phyloP scores from a whole-genome alignment of 1,140 invertebrate species.

The Heterodera schachtii region DNA sequence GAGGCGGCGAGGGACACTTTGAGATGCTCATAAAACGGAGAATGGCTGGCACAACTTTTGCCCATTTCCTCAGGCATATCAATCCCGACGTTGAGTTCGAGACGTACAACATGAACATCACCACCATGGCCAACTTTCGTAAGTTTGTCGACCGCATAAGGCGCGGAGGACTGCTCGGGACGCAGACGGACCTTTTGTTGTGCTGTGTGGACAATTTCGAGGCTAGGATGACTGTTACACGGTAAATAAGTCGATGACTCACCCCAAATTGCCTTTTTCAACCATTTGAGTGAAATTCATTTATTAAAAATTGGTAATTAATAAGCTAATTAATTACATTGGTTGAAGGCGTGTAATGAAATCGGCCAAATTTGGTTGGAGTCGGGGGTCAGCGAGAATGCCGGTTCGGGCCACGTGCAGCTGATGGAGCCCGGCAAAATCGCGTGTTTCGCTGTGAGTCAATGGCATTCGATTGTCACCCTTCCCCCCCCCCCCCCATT shows the following conservation, averaged over 20 bases:
- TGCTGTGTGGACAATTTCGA: conserved; percentile 99
- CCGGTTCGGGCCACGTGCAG: conserved; percentile 97
- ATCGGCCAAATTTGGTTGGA: conserved; percentile 91
- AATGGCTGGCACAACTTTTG: not conserved
- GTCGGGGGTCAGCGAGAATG: conserved; percentile 98
- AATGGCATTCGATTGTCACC: not conserved
- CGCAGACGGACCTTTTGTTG: conserved; percentile 84
- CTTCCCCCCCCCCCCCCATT: too few relatives aligned
- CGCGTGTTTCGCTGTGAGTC: conserved; percentile 89
- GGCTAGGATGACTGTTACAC: conserved; percentile 92
- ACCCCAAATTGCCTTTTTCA: too few relatives aligned
- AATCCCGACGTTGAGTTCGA: conserved; percentile 96
- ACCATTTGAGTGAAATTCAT: too few relatives aligned
- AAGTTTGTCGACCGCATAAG: conserved; percentile 81
- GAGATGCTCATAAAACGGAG: conserved; percentile 64
- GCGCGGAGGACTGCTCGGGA: conserved; percentile 72
- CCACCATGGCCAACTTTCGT: conserved; percentile 90
- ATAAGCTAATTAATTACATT: not conserved
- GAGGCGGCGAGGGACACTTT: conserved; percentile 88
- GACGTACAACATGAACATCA: conserved; percentile 95
- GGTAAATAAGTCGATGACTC: conserved; percentile 49
- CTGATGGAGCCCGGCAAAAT: conserved; percentile 91
- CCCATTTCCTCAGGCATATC: conserved; percentile 73
- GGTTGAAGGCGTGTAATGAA: conserved; percentile 84
- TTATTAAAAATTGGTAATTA: too few relatives aligned